Conservation (phyloP, 2,888 invertebrate genomes). For the Hartigia nigra region DNA sequence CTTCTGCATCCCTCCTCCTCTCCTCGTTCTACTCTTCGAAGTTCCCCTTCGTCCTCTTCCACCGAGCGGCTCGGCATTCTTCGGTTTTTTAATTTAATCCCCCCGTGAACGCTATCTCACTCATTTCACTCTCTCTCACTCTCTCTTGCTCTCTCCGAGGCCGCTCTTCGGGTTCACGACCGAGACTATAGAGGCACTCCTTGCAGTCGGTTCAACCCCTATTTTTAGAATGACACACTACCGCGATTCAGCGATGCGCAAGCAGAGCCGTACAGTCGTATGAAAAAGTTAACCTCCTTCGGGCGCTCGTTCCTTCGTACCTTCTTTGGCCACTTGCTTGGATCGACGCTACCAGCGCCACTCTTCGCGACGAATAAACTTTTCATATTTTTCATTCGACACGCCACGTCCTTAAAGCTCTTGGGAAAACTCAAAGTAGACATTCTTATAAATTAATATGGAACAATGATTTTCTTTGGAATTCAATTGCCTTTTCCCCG, state of each 20-base stretch:
- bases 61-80: slow-evolving; percentile 2
- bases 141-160: slow-evolving; percentile 9
- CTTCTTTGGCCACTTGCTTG: neutral
- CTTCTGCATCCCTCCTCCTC: neutral
- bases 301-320: neutral
- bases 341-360: neutral
- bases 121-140: slow-evolving; percentile 10
- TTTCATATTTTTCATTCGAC: neutral
- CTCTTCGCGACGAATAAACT: neutral
- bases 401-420: neutral
- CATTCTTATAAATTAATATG: neutral
- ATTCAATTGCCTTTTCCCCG: neutral
- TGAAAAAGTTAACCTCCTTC: neutral
- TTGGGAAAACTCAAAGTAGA: neutral
- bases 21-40: neutral
- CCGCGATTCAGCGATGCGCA: slow-evolving; percentile 57
- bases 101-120: slow-evolving; percentile 17
- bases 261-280: slow-evolving; percentile 18
- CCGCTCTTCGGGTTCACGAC: neutral
- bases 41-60: neutral
- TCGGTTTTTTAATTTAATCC: slow-evolving; percentile 46
- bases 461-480: neutral
- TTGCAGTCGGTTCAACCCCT: slow-evolving; percentile 35
- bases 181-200: slow-evolving; percentile 11
- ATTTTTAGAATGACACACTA: slow-evolving; percentile 64